A percentile compares a stretch with the other conserved stretches of the same genome.
These are phyloP conservation scores for Jordanella pulchra DNA, from an alignment of 2,797 vertebrate genomes.

Conservation along the genomic window DNA sequence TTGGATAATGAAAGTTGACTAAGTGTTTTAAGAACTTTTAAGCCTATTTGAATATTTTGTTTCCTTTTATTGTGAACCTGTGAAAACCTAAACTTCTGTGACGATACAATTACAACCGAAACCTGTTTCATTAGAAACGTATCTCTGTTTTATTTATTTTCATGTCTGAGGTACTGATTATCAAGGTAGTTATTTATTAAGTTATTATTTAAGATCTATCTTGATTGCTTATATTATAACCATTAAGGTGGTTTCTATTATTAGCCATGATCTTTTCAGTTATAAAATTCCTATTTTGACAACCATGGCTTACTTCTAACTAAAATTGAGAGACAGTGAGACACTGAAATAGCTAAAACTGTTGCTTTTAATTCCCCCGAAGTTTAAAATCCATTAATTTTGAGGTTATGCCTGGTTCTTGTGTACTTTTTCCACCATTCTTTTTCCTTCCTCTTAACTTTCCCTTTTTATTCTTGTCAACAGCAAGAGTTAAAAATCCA, in stretches of 20 bases:
- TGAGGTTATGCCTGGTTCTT: neutral
- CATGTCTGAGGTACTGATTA: neutral
- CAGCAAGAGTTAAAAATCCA: neutral
- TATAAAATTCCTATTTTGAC: neutral
- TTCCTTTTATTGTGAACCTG: neutral
- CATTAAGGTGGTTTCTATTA: neutral
- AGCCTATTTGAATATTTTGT: neutral
- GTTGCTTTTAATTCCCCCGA: neutral
- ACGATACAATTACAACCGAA: neutral
- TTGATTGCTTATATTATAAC: neutral
- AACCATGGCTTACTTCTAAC: neutral
- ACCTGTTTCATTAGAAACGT: neutral
- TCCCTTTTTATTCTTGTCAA: neutral
- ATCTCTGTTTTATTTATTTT: neutral
- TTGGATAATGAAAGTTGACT: neutral
- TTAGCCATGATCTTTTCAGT: neutral
- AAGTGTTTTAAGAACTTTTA: neutral
- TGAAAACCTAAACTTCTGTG: neutral
- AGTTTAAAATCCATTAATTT: neutral
- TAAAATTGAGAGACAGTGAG: neutral
- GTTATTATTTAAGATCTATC: neutral
- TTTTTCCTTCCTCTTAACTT: neutral
- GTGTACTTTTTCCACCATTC: neutral
- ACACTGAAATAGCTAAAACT: neutral
- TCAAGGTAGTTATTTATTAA: neutral